Evolutionary conservation across 2,888 invertebrate species (phyloP), one percentile per base, ranked within the genome.

Genomic region (Lasioglossum lativentre): DNA sequence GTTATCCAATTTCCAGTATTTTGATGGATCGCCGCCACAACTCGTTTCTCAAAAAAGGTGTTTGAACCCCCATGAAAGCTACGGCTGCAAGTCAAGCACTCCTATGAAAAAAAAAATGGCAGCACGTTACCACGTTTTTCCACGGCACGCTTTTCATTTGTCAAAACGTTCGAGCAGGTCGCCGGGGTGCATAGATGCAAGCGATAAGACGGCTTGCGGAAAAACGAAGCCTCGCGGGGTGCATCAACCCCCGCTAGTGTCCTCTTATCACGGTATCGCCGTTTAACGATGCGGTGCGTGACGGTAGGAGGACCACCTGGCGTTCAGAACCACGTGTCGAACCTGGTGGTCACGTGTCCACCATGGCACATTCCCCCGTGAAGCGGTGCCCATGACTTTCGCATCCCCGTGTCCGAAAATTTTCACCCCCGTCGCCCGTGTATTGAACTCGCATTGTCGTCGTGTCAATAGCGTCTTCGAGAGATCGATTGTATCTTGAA

Each of bases 291-390:
- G 87, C 80, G 90, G 78, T 92, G 92, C 93, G 91, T 93, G 92
- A 91, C 93, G 87, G 82, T 85, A 59, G 86, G 74, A 89, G 86
- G 92, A 89, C 93, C 93, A 93, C 93, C 93, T 93, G 93, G 93
- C 89, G 92, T 87, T 88, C 72, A 63, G 68, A 89, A 91, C 92
- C 93, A 93, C 94, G 94, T 92, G 94, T 93, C 93, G 85, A 91
- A 87, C 86, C 86, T 90, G 90, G 89, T 89, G 93, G 94, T 93
- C 94, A 93, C 94, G 94, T 94, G 93, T 92, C 93, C 90, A 86
- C 88, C 89, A 90, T 92, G 89, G 81, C 75, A 86, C 89, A 91
- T 91, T 91, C 92, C 89, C 93, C 88, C 87, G 90, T 92, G 92
- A 91, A 87, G 81, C 75, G 75, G 42, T 75, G 56, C 83, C 85